phyloP scores from a whole-genome alignment of 2,113 vertebrate species.

The Caranx ignobilis region DNA sequence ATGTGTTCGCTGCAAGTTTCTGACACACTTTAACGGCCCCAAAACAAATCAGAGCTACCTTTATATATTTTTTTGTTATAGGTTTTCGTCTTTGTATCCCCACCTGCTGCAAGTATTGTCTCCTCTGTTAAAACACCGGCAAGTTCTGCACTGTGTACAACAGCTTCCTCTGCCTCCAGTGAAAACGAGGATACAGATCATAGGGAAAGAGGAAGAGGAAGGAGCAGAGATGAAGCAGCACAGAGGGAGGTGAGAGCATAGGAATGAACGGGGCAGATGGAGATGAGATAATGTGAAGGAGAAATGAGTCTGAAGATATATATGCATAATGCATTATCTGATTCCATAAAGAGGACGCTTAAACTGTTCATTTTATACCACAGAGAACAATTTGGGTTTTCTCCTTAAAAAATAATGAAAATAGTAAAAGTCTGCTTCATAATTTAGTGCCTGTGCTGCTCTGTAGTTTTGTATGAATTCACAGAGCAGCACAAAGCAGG shows the following conservation, averaged over 20 bases:
- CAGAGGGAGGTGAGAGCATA: conserved; percentile 19
- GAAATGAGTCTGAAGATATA: conserved; percentile 61
- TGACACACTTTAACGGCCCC: conserved; percentile 12
- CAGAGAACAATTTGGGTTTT: conserved; percentile 27
- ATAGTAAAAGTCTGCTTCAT: conserved; percentile 33
- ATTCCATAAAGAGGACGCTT: conserved; percentile 33
- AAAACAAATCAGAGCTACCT: conserved; percentile 16
- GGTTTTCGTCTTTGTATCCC: not conserved
- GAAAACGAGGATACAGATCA: conserved; percentile 2
- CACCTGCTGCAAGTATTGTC: not conserved
- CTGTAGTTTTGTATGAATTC: not conserved
- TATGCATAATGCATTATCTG: conserved; percentile 71
- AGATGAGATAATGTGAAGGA: conserved; percentile 68
- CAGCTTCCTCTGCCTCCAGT: conserved; percentile 12
- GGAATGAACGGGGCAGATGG: conserved; percentile 61
- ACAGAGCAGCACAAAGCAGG: conserved; percentile 3
- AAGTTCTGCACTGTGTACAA: not conserved
- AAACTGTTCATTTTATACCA: conserved; percentile 13
- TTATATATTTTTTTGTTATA: not conserved
- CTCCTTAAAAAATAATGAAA: conserved; percentile 1
- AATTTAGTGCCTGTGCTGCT: conserved; percentile 27
- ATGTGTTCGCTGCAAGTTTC: conserved; percentile 41
- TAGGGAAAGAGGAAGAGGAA: conserved; percentile 13
- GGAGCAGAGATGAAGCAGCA: conserved; percentile 11
- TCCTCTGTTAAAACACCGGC: not conserved